phyloP scores from a whole-genome alignment of 2,888 invertebrate species.

The Mesoligia furuncula region DNA sequence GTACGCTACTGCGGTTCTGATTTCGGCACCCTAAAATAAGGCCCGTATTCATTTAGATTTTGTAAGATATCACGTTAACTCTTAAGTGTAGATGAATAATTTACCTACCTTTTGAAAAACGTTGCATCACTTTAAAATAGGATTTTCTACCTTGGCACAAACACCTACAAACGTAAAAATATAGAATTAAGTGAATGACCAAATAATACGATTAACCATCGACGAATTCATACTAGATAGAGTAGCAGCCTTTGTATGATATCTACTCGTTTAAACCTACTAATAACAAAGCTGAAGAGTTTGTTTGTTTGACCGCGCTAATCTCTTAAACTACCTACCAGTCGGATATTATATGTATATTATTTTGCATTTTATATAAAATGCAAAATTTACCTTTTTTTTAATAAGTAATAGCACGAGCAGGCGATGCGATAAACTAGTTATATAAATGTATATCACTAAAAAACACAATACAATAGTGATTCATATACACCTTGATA shows the following conservation, averaged over 20 bases:
- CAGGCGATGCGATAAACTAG: background rate
- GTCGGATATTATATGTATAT: too few relatives aligned
- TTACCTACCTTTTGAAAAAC: background rate
- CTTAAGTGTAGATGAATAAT: background rate
- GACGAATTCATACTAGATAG: background rate
- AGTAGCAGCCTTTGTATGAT: background rate
- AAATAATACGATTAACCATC: background rate
- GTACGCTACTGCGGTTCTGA: slow-evolving; percentile 26
- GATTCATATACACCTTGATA: too few relatives aligned
- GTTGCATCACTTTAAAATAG: background rate
- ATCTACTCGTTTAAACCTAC: too few relatives aligned
- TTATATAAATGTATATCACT: too few relatives aligned
- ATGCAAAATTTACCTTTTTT: too few relatives aligned
- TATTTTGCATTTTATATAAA: too few relatives aligned
- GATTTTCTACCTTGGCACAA: background rate
- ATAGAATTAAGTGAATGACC: background rate
- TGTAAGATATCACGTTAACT: background rate
- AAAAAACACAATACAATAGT: background rate
- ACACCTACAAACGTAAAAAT: background rate
- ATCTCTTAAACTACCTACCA: background rate
- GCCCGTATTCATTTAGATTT: background rate
- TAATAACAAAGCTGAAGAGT: background rate
- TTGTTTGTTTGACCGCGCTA: background rate
- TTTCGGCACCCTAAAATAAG: slow-evolving; percentile 21
- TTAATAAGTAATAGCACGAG: too few relatives aligned